phyloP scores from a whole-genome alignment of 2,113 vertebrate genomes.

The Oriolus oriolus region DNA sequence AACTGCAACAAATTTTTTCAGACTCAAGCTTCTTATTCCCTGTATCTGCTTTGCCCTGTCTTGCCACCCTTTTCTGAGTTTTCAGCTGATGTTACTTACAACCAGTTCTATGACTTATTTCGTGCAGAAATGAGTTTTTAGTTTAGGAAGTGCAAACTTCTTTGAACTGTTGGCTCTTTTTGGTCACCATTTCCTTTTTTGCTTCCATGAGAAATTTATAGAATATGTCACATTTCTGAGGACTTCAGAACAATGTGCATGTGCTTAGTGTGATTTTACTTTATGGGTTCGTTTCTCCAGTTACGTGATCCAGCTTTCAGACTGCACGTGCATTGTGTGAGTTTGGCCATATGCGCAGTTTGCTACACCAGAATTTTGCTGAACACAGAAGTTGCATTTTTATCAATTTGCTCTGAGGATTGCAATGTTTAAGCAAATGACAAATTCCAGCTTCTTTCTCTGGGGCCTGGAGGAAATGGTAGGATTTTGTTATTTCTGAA shows the following conservation, averaged over 20 bases:
- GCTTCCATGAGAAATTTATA: background rate
- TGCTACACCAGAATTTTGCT: background rate
- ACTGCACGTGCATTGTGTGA: background rate
- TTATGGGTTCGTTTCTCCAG: background rate
- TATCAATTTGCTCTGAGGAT: background rate
- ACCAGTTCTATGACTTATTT: background rate
- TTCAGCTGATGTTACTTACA: background rate
- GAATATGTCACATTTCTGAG: background rate
- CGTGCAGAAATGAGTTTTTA: background rate
- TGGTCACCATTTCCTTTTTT: background rate
- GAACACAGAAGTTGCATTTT: background rate
- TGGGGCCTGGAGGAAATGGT: background rate
- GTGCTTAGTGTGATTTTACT: background rate
- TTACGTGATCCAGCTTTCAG: background rate
- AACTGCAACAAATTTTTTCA: background rate
- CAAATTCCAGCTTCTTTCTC: background rate
- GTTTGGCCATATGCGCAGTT: background rate
- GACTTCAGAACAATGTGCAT: background rate
- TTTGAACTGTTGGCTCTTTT: background rate
- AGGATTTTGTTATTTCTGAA: background rate
- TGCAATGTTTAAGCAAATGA: background rate
- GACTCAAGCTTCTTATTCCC: background rate
- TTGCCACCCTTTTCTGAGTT: background rate
- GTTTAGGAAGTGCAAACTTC: background rate
- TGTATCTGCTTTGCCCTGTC: background rate